A percentile compares a stretch with the other conserved stretches of the same genome.
phyloP scores from a whole-genome alignment of 2,113 vertebrate species.

The Paedocypris sp. region DNA sequence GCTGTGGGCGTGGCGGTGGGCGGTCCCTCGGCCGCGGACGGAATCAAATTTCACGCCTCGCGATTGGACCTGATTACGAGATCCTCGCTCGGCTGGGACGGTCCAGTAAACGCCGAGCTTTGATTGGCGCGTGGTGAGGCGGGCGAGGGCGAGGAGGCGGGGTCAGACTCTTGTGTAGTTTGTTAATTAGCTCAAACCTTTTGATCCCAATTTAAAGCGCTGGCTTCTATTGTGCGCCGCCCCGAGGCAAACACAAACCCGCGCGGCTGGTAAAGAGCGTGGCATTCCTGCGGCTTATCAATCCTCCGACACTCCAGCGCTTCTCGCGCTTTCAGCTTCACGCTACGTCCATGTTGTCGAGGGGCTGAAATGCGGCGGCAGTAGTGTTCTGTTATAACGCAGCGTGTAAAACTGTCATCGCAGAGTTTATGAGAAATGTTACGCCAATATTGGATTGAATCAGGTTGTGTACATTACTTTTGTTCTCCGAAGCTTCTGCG shows the following conservation, averaged over 20 bases:
- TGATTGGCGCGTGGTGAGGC: too few species aligned
- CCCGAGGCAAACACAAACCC: slow-evolving; percentile 51
- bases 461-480: too few species aligned
- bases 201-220: slow-evolving; percentile 64
- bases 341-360: slow-evolving; percentile 38
- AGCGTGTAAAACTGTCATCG: too few species aligned
- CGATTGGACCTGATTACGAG: slow-evolving; percentile 66
- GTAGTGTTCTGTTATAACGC: too few species aligned
- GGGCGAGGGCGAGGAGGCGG: slow-evolving; percentile 36
- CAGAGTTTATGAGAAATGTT: too few species aligned
- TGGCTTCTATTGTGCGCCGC: slow-evolving; percentile 51
- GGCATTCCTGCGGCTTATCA: slow-evolving; percentile 36
- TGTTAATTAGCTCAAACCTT: slow-evolving; percentile 67
- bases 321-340: slow-evolving; percentile 33
- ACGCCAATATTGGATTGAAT: too few species aligned
- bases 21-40: slow-evolving; percentile 50
- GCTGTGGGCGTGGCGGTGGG: slow-evolving; percentile 33
- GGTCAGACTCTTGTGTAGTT: slow-evolving; percentile 60
- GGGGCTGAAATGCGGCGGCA: too few species aligned
- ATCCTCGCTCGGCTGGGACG: slow-evolving; percentile 53
- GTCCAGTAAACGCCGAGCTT: too few species aligned
- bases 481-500: too few species aligned
- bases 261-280: slow-evolving; percentile 44
- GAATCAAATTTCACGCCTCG: slow-evolving; percentile 61
- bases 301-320: neutral